Percentiles rank a stretch among this genome's conserved stretches.
phyloP scores from a whole-genome alignment of 2,888 invertebrate species.

The Yponomeuta plumbellus region DNA sequence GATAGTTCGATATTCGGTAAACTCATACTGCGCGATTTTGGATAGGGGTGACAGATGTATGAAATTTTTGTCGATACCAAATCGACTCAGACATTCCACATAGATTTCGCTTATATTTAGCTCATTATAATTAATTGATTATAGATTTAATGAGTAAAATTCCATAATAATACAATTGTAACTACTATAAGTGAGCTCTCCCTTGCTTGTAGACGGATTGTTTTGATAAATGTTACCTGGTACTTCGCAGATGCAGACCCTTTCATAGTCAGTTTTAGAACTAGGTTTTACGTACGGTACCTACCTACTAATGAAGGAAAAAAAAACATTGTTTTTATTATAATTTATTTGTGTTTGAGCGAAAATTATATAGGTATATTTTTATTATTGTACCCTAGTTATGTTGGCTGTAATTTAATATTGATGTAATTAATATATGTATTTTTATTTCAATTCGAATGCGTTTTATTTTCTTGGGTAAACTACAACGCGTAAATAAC shows the following conservation, averaged over 20 bases:
- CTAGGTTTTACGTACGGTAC: constrained; percentile 40
- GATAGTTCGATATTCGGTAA: not conserved
- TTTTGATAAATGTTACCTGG: constrained; percentile 69
- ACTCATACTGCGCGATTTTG: not conserved
- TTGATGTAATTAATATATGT: constrained; percentile 78
- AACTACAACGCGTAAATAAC: too few species aligned
- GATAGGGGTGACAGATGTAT: not conserved
- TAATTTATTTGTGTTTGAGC: constrained; percentile 65
- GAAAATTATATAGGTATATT: constrained; percentile 75
- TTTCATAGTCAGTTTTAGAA: constrained; percentile 70
- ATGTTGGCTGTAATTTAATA: constrained; percentile 77
- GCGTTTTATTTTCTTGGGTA: constrained; percentile 38
- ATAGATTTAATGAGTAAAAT: constrained; percentile 69
- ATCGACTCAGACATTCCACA: not conserved
- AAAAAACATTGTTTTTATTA: constrained; percentile 70
- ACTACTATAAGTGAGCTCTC: constrained; percentile 61
- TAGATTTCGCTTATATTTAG: constrained; percentile 48
- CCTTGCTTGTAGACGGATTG: constrained; percentile 71
- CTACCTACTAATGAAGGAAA: constrained; percentile 56
- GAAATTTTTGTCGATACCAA: not conserved
- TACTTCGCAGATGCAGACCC: constrained; percentile 57
- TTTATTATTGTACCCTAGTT: constrained; percentile 76
- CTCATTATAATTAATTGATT: constrained; percentile 63
- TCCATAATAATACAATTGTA: constrained; percentile 65
- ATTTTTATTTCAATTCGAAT: constrained; percentile 68